Evolutionary conservation across 2,113 vertebrate species (phyloP).

Genomic region (Pygoscelis antarcticus): DNA sequence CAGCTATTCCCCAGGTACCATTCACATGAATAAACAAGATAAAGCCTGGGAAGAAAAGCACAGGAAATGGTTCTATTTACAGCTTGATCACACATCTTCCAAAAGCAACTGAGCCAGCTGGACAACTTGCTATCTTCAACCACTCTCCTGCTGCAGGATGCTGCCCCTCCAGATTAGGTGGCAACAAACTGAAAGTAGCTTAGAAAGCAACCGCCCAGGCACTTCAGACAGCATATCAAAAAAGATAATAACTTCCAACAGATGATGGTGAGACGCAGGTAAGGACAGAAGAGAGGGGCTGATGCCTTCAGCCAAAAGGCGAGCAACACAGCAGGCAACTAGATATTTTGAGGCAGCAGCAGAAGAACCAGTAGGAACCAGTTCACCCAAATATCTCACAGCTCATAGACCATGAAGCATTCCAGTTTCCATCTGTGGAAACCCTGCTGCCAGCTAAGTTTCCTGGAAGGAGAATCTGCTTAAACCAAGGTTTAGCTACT

Average conservation of each 20-base stretch:
- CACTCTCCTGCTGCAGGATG: slow-evolving; percentile 57
- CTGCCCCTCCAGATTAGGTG: slow-evolving; percentile 58
- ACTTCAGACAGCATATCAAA: neutral
- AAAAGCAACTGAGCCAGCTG: slow-evolving; percentile 64
- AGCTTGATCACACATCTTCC: slow-evolving; percentile 60
- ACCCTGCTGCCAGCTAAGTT: neutral
- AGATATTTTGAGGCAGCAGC: neutral
- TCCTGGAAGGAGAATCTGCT: neutral
- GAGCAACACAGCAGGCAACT: neutral
- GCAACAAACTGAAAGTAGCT: slow-evolving; percentile 32
- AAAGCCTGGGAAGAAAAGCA: slow-evolving; percentile 21
- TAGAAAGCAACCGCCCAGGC: slow-evolving; percentile 48
- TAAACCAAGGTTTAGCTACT: neutral
- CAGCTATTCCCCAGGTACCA: slow-evolving; percentile 42
- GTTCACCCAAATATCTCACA: neutral
- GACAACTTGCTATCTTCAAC: slow-evolving; percentile 63
- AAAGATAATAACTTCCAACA: neutral
- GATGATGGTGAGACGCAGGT: neutral
- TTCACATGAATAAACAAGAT: slow-evolving; percentile 61
- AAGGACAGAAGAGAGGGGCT: neutral
- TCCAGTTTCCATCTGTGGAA: neutral
- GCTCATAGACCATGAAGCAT: neutral
- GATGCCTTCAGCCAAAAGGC: neutral
- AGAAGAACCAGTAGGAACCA: neutral
- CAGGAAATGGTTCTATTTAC: slow-evolving; percentile 63